These are phyloP conservation scores for Laspeyria flexula DNA, from an alignment of 2,888 invertebrate genomes.

Conservation along the genomic window DNA sequence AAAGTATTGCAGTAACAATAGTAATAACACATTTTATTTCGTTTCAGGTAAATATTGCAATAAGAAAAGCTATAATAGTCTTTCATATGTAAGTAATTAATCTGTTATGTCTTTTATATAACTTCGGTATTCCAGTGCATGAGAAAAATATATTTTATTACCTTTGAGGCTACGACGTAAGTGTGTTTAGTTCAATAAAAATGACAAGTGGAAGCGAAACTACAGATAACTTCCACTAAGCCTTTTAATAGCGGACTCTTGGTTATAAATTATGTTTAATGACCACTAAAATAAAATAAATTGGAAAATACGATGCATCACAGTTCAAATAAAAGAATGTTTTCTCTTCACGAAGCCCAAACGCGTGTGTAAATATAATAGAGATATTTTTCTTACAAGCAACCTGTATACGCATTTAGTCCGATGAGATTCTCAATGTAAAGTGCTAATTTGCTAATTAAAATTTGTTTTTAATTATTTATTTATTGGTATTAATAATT, in stretches of 20 bases:
- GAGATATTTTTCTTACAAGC: constrained; percentile 43
- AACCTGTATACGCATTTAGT: constrained; percentile 23
- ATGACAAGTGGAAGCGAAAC: constrained; percentile 56
- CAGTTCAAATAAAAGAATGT: constrained; percentile 46
- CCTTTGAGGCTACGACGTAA: constrained; percentile 21
- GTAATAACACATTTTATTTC: constrained; percentile 19
- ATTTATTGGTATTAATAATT: constrained; percentile 23
- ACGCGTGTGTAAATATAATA: constrained; percentile 40
- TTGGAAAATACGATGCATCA: constrained; percentile 57
- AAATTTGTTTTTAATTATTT: constrained; percentile 32
- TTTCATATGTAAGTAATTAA: constrained; percentile 27
- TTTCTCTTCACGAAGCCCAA: constrained; percentile 39
- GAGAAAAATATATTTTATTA: constrained; percentile 33
- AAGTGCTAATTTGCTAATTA: constrained; percentile 15
- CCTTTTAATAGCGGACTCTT: constrained; percentile 54
- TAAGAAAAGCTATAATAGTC: constrained; percentile 12
- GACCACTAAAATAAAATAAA: constrained; percentile 64
- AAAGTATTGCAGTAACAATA: neutral
- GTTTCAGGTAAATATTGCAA: constrained; percentile 35
- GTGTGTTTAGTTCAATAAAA: constrained; percentile 58
- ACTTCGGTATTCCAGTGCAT: constrained; percentile 15
- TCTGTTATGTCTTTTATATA: constrained; percentile 3
- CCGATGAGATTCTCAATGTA: neutral
- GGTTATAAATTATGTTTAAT: constrained; percentile 67
- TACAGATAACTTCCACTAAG: constrained; percentile 53